Conservation (phyloP, 2,888 invertebrate species). For the Pecten maximus region DNA sequence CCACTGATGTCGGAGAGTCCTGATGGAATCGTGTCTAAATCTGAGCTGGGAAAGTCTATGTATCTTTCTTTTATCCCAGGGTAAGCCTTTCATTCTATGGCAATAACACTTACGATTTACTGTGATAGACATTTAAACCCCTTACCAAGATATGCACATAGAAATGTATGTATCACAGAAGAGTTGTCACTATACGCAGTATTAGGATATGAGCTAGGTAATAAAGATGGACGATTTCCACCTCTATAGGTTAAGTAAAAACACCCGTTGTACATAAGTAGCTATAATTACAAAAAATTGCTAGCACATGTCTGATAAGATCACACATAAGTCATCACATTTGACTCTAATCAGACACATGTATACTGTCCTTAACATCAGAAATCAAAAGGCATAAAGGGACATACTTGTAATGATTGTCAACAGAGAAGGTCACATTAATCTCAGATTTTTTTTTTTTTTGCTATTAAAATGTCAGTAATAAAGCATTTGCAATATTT, state of each 20-base stretch:
- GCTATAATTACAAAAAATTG: neutral
- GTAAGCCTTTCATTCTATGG: neutral
- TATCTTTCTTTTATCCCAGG: conserved; percentile 10
- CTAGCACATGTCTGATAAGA: neutral
- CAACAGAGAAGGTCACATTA: too few species aligned
- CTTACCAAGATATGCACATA: neutral
- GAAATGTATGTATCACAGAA: conserved; percentile 2
- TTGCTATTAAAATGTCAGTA: too few species aligned
- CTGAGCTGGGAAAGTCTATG: neutral
- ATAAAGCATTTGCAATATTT: too few species aligned
- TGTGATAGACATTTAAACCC: neutral
- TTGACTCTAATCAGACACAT: neutral
- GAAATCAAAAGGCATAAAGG: neutral
- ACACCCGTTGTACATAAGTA: neutral
- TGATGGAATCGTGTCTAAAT: neutral
- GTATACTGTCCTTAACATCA: neutral
- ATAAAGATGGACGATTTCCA: conserved; percentile 22
- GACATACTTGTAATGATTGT: neutral
- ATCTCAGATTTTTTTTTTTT: too few species aligned
- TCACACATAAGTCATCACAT: neutral
- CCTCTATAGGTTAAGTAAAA: neutral
- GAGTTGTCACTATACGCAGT: neutral
- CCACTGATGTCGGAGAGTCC: neutral
- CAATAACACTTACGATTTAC: neutral
- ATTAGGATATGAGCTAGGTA: neutral